Evolutionary conservation across 2,888 invertebrate species (phyloP).

Genomic region (Synanthedon vespiformis): DNA sequence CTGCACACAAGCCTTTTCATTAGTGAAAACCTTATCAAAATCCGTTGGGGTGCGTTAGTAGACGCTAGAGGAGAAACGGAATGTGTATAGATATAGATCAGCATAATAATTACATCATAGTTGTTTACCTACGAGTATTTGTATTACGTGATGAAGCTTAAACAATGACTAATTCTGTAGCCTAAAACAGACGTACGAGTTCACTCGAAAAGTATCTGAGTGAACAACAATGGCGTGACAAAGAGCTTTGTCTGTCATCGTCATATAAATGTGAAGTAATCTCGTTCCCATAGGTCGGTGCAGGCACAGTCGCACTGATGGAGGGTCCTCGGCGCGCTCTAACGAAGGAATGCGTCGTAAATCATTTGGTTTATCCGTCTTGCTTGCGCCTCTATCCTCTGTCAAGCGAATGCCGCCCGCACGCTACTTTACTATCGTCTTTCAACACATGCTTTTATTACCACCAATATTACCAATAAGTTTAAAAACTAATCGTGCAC

Average conservation of each 20-base stretch:
- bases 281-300: constrained; percentile 40
- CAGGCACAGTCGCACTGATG: constrained; percentile 20
- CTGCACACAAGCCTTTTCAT: too few relatives aligned
- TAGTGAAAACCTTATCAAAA: too few relatives aligned
- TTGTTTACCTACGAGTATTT: neutral
- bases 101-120: neutral
- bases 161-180: constrained; percentile 18
- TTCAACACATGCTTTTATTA: constrained; percentile 1
- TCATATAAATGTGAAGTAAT: constrained; percentile 38
- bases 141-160: neutral
- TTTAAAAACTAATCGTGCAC: too few relatives aligned
- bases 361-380: constrained; percentile 35
- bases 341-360: constrained; percentile 53
- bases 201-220: constrained; percentile 12
- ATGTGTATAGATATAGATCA: too few relatives aligned
- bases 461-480: neutral
- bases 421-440: neutral
- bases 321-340: constrained; percentile 22
- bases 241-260: constrained; percentile 37
- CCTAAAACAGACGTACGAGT: constrained; percentile 11
- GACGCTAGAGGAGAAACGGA: too few relatives aligned
- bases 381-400: constrained; percentile 12
- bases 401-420: neutral
- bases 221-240: constrained; percentile 31
- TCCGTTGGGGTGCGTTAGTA: too few relatives aligned